Evolutionary conservation across 2,888 invertebrate species (phyloP).

Genomic region (Clusia tigrina): DNA sequence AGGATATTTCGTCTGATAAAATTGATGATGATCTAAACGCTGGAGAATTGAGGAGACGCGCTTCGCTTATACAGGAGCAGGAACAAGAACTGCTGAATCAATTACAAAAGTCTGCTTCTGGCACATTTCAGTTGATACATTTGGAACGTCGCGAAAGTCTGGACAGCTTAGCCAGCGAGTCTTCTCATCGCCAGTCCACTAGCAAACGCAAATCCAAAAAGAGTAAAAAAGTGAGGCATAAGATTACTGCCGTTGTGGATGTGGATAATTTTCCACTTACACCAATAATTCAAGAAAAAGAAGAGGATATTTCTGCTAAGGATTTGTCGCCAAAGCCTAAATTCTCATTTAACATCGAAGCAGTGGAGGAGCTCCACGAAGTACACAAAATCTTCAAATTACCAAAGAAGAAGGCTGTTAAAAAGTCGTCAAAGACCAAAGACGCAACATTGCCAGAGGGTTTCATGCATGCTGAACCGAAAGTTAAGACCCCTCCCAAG

Average conservation of each 20-base stretch:
- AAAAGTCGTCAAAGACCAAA: constrained; percentile 29
- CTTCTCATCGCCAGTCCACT: constrained; percentile 32
- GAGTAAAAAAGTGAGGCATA: constrained; percentile 57
- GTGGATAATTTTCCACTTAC: constrained; percentile 51
- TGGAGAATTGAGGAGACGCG: constrained; percentile 65
- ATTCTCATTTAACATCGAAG: constrained; percentile 62
- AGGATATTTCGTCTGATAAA: constrained; percentile 67
- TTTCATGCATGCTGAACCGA: constrained; percentile 49
- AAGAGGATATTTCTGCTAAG: constrained; percentile 33
- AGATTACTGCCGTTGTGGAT: constrained; percentile 60
- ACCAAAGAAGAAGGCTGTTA: constrained; percentile 58
- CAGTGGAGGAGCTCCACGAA: constrained; percentile 60
- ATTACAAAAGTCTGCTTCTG: constrained; percentile 58
- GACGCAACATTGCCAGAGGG: constrained; percentile 46
- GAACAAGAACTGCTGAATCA: constrained; percentile 61
- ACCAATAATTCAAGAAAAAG: constrained; percentile 35
- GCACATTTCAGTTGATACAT: constrained; percentile 59
- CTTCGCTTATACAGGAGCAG: constrained; percentile 68
- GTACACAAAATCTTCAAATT: constrained; percentile 59
- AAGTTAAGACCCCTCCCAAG: constrained; percentile 45
- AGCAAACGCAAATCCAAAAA: constrained; percentile 48
- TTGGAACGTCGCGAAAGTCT: constrained; percentile 57
- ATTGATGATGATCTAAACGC: constrained; percentile 68
- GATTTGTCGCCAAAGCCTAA: constrained; percentile 48
- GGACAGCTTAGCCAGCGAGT: constrained; percentile 44